Conservation (phyloP, 2,113 vertebrate genomes). For the Tyto alba region DNA sequence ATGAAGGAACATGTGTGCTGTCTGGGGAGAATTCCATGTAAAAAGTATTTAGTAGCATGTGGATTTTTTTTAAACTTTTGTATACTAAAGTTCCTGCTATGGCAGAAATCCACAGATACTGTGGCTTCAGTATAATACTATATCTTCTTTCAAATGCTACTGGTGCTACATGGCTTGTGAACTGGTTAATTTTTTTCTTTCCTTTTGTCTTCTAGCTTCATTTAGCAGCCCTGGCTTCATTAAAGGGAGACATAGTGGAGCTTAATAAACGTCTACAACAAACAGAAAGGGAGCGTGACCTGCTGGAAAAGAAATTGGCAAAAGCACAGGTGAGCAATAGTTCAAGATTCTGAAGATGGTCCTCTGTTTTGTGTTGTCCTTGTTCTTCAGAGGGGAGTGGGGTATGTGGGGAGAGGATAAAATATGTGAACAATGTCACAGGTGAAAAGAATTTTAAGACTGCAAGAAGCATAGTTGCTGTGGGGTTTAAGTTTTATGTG, state of each 20-base stretch:
- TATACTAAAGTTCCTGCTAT: background rate
- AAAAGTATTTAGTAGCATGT: background rate
- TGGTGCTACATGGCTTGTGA: background rate
- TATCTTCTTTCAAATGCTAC: background rate
- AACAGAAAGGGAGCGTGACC: constrained; percentile 81
- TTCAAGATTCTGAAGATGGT: background rate
- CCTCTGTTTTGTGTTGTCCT: background rate
- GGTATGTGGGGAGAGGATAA: background rate
- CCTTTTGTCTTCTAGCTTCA: constrained; percentile 73
- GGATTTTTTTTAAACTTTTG: background rate
- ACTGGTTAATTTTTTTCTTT: background rate
- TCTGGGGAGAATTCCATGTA: background rate
- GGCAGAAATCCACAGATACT: background rate
- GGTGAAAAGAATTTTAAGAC: background rate
- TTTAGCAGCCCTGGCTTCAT: constrained; percentile 83
- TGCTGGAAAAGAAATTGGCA: constrained; percentile 83
- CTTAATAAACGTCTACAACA: constrained; percentile 85
- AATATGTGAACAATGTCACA: background rate
- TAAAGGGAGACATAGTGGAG: constrained; percentile 84
- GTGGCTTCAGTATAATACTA: fast-evolving
- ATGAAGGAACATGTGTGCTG: background rate
- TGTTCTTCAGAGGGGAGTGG: background rate
- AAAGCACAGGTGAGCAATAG: constrained; percentile 80
- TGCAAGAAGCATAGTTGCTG: background rate
- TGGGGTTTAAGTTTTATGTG: background rate